Percentiles rank a stretch among this genome's conserved stretches.
Conservation (phyloP, 2,888 invertebrate genomes). For the Miltochrista miniata region DNA sequence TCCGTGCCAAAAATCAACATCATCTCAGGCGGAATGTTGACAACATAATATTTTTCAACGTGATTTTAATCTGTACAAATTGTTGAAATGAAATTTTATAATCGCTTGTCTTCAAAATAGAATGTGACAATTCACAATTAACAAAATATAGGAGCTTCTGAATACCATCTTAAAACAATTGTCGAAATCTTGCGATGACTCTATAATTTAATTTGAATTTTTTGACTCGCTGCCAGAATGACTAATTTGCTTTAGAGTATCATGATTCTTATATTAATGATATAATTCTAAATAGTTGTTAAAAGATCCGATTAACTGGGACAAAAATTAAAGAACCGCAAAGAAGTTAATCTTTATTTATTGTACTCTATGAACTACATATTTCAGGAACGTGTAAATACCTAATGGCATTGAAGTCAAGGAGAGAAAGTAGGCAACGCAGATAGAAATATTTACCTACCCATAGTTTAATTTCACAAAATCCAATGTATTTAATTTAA, state of each 20-base stretch:
- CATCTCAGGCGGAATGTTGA: constrained; percentile 74
- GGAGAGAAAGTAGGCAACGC: neutral
- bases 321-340: constrained; percentile 45
- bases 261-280: constrained; percentile 65
- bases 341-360: constrained; percentile 42
- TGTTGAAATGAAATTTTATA: constrained; percentile 72
- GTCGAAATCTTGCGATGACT: constrained; percentile 57
- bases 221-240: constrained; percentile 78
- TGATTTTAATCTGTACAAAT: constrained; percentile 76
- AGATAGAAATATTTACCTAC: neutral
- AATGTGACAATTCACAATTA: constrained; percentile 43
- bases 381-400: neutral
- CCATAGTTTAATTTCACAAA: neutral
- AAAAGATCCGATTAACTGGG: constrained; percentile 32
- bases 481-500: neutral
- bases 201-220: constrained; percentile 70
- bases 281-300: constrained; percentile 63
- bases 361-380: neutral
- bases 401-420: neutral
- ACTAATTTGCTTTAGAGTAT: constrained; percentile 68
- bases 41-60: constrained; percentile 77
- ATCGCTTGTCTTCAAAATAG: constrained; percentile 58
- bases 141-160: constrained; percentile 57
- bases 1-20: constrained; percentile 78
- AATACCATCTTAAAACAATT: constrained; percentile 69